These are phyloP conservation scores for Tragelaphus strepsiceros DNA, from an alignment of 2,113 vertebrate genomes.

Conservation along the genomic window DNA sequence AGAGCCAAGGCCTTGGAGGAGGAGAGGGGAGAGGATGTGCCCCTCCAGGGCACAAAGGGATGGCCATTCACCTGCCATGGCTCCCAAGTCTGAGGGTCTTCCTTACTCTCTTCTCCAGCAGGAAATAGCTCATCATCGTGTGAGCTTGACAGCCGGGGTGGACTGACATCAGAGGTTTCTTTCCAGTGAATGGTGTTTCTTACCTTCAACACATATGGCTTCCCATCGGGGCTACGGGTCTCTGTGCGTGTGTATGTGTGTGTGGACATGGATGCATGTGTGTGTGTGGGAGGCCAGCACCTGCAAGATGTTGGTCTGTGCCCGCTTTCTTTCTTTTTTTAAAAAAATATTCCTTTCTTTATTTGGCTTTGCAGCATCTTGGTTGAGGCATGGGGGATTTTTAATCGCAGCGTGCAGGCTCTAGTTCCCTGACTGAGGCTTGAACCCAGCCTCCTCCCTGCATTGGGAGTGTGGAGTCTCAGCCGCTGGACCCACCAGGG, in stretches of 20 bases:
- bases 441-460: neutral
- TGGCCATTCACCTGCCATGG: neutral
- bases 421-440: neutral
- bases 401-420: neutral
- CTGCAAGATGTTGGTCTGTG: neutral
- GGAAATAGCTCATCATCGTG: neutral
- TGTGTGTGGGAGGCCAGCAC: neutral
- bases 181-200: neutral
- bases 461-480: neutral
- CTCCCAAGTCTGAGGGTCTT: neutral
- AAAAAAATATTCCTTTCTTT: neutral
- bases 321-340: neutral
- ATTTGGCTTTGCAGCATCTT: neutral
- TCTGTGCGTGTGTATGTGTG: neutral
- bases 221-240: neutral
- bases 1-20: neutral
- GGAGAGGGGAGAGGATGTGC: neutral
- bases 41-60: neutral
- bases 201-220: neutral
- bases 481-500: neutral
- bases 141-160: neutral
- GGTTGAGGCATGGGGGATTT: neutral
- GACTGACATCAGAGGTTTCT: neutral
- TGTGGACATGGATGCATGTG: neutral
- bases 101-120: neutral